A percentile compares a stretch with the other conserved stretches of the same genome.
These are phyloP conservation scores for Cavia porcellus DNA, from an alignment of 2,113 vertebrate genomes.

Conservation along the genomic window DNA sequence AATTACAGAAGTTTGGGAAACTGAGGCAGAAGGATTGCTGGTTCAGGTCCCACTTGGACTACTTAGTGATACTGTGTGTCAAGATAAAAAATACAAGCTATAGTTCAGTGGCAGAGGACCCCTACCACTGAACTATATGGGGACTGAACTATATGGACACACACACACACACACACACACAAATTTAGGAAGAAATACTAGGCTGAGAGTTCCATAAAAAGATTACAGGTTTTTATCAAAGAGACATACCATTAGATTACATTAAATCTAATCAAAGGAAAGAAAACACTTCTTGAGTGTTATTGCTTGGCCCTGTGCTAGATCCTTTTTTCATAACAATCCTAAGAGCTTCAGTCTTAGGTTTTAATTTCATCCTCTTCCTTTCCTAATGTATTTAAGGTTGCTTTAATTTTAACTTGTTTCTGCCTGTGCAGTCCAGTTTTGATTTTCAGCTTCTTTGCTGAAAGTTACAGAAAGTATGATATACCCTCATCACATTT, in stretches of 20 bases:
- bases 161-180: not conserved
- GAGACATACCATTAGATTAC: conserved; percentile 8
- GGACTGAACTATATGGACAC: not conserved
- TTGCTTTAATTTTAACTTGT: not conserved
- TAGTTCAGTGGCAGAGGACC: not conserved
- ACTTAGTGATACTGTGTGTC: not conserved
- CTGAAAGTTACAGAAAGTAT: not conserved
- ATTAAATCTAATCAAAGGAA: conserved; percentile 53
- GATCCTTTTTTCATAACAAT: not conserved
- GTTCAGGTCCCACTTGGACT: not conserved
- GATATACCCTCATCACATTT: not conserved
- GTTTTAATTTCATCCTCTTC: conserved; percentile 32
- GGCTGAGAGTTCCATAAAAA: conserved; percentile 27
- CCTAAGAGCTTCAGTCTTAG: not conserved
- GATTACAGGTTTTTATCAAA: conserved; percentile 16
- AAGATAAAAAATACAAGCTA: not conserved
- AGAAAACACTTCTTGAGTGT: not conserved
- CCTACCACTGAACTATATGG: not conserved
- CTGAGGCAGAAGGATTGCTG: not conserved
- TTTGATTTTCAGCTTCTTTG: conserved; percentile 39
- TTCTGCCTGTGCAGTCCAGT: not conserved
- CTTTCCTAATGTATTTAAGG: conserved; percentile 13
- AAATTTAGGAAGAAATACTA: not conserved
- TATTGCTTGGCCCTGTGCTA: not conserved
- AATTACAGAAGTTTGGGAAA: not conserved